Evolutionary conservation across 2,888 invertebrate genomes (phyloP), one percentile per base, ranked within the genome.

Genomic region (Agriopis leucophaearia): DNA sequence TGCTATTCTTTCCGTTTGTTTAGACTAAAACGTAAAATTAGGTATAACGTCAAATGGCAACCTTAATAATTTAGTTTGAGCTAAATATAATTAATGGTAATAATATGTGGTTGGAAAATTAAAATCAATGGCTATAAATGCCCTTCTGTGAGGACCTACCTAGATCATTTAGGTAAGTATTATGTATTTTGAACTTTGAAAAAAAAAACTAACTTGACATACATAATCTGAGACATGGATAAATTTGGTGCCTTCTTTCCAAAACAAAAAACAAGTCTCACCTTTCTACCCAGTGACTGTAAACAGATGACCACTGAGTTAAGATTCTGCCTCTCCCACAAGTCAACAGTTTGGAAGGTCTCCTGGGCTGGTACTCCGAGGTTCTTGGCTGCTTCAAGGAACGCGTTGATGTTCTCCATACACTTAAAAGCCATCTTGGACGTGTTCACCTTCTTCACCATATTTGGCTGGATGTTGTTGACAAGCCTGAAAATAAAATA

Each of bases 331-430:
- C 97, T 95, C 91, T 99, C 99, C 97, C 98, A 99, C 58, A 99
- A 95, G 89, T 99, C 99, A 4, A 99, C 99, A 4, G 99, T 99
- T 92, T 99, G 98, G 96, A 99, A 99, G 57, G 97, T 97, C 92
- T 99, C 99, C 86, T 98, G 97, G 27, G 97, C 96, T 0, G 98
- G 97, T 5, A 99, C 99, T 48, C 99, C 99, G 73, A 99, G 95
- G 66, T 95, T 95, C 85, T 96, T 96, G 65, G 97, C 98, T 10
- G 96, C 96, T 76, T 97, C 97, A 69, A 98, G 93, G 93, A 99
- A 99, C 36, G 97, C 97, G 90, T 98, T 98, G 80, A 99, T 99
- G 89, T 99, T 99, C 93, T 99, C 99, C 99, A 99, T 99, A 92
- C 98, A 98, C 86, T 99, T 99, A 93, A 99, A 99, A 69, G 98